A percentile compares a stretch with the other conserved stretches of the same genome.
Evolutionary conservation across 2,113 vertebrate genomes (phyloP).

Genomic region (Natator depressus): DNA sequence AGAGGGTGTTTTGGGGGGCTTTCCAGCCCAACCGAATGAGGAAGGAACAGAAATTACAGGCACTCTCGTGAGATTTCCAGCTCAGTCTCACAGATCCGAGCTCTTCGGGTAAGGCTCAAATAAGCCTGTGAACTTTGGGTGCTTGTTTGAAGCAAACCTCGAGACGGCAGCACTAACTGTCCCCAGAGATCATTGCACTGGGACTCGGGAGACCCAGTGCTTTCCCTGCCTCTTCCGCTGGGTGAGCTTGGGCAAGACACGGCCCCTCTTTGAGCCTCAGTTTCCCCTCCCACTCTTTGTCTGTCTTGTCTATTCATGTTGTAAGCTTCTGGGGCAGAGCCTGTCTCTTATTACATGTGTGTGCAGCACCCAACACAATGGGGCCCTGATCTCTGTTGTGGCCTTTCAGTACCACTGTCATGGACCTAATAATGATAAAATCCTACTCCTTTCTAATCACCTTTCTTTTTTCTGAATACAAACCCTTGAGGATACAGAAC

Average conservation of each 20-base stretch:
- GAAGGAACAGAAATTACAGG: not conserved
- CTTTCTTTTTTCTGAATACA: not conserved
- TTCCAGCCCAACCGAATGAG: fast-evolving
- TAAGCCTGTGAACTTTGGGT: not conserved
- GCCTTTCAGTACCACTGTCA: not conserved
- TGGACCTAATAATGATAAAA: not conserved
- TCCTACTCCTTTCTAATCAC: not conserved
- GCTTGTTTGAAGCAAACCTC: not conserved
- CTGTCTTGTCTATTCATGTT: not conserved
- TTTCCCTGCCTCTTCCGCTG: not conserved
- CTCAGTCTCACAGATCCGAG: not conserved
- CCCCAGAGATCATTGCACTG: not conserved
- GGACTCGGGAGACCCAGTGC: not conserved
- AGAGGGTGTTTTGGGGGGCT: fast-evolving
- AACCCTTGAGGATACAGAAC: not conserved
- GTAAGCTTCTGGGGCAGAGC: not conserved
- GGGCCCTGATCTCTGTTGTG: not conserved
- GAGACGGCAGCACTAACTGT: not conserved
- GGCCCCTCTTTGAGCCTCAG: not conserved
- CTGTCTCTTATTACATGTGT: not conserved
- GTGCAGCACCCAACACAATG: not conserved
- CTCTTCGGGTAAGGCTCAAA: not conserved
- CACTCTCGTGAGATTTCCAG: fast-evolving
- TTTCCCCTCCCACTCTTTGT: not conserved
- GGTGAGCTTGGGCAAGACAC: fast-evolving